These are phyloP conservation scores for Nomia melanderi DNA, from an alignment of 1,140 invertebrate genomes.

Conservation along the genomic window DNA sequence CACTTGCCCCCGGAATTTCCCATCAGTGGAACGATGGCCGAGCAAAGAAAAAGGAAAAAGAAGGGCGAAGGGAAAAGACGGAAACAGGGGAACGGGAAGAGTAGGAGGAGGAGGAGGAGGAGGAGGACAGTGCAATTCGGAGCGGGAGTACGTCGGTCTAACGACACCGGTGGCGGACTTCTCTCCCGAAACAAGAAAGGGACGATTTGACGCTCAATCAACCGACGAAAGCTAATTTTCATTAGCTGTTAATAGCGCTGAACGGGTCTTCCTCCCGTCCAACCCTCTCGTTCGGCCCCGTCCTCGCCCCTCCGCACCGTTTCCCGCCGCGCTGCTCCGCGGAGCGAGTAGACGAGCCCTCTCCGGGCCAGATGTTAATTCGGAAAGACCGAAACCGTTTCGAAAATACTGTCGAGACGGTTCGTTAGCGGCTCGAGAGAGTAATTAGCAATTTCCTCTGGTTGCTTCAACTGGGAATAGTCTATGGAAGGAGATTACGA, in stretches of 20 bases:
- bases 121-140: slow-evolving; percentile 20
- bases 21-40: slow-evolving; percentile 5
- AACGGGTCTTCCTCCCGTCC: slow-evolving; percentile 50
- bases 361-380: slow-evolving; percentile 14
- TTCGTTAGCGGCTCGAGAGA: background rate
- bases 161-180: slow-evolving; percentile 71
- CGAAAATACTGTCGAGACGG: slow-evolving; percentile 26
- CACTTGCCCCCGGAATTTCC: slow-evolving; percentile 43
- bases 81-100: background rate
- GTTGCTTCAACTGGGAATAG: background rate
- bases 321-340: slow-evolving; percentile 52
- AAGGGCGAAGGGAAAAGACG: background rate
- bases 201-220: slow-evolving; percentile 81
- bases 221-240: slow-evolving; percentile 81
- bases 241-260: slow-evolving; percentile 80
- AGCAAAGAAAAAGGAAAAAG: background rate
- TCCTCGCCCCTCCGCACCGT: slow-evolving; percentile 56
- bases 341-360: slow-evolving; percentile 62
- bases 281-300: slow-evolving; percentile 42
- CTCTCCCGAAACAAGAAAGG: slow-evolving; percentile 78
- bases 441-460: slow-evolving; percentile 8
- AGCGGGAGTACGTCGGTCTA: slow-evolving; percentile 71
- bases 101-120: background rate
- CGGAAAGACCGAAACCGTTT: slow-evolving; percentile 29
- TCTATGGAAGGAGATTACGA: too few species aligned